These are phyloP conservation scores for Lacanobia wlatinum DNA, from an alignment of 2,888 invertebrate genomes.

Conservation along the genomic window DNA sequence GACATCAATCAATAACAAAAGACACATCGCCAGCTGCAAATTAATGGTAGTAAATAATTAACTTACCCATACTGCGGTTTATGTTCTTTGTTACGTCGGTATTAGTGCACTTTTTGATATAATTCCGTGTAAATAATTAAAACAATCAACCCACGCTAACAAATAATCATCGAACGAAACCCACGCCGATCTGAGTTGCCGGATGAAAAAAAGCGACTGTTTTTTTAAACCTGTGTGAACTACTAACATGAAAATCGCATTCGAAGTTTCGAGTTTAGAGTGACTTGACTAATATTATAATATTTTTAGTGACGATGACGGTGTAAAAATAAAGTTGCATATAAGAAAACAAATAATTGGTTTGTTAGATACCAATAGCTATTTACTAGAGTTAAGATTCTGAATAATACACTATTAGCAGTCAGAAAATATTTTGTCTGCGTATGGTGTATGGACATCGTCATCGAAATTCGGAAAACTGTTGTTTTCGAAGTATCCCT, in stretches of 20 bases:
- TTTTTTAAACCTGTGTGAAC: not conserved
- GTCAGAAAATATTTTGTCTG: too few species aligned
- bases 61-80: constrained; percentile 79
- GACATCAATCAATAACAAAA: constrained; percentile 85
- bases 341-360: not conserved
- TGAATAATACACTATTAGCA: too few species aligned
- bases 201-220: constrained; percentile 58
- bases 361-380: too few species aligned
- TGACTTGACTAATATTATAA: not conserved
- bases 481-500: constrained; percentile 11
- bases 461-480: not conserved
- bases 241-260: not conserved
- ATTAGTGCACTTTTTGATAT: constrained; percentile 64
- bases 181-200: constrained; percentile 88
- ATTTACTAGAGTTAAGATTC: not conserved
- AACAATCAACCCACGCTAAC: constrained; percentile 86
- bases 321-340: not conserved
- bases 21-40: constrained; percentile 58
- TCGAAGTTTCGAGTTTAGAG: constrained; percentile 30
- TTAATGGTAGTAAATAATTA: constrained; percentile 51
- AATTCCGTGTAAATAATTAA: constrained; percentile 72
- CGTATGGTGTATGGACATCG: not conserved
- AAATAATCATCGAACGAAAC: constrained; percentile 81
- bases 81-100: constrained; percentile 62
- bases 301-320: not conserved